Evolutionary conservation across 1,140 invertebrate genomes (phyloP), one percentile per base, ranked within the genome.

Genomic region (Procambarus virginalis): DNA sequence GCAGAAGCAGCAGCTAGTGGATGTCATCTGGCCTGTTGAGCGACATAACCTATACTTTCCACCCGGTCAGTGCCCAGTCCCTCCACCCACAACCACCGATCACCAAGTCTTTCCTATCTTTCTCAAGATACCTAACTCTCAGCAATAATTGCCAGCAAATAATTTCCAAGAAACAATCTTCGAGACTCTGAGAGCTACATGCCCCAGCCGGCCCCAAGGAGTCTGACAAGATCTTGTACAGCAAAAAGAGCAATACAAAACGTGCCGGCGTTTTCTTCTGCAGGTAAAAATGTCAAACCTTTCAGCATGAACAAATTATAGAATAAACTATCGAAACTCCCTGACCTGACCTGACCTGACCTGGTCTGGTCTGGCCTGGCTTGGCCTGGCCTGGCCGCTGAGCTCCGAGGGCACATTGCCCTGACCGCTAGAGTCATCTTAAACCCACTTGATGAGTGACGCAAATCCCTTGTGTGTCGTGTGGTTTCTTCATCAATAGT

Each of bases 81-180:
- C 64, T 73, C n/a, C 17, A n/a, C 10, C n/a, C 6, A 58, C 64
- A 68, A 20, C 48, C 77, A 77, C 75, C 75, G 48, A 77, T 12
- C 55, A 45, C 22, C 55, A 14, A 58, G 46, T 45, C 84, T n/a
- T 46, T 46, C 51, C 45, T 46, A 64, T 20, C 22, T 8, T 45
- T 22, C 75, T 17, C 77, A 81, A 78, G 76, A 80, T 64, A 79
- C 20, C 64, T 68, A 51, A 60, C 60, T 80, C n/a, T 80, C 60
- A 87, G 85, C 85, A 87, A 87, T 87, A 87, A 87, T 86, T 73
- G 58, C 70, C 75, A 84, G 80, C 80, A 83, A 83, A 84, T 70
- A 84, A 77, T 77, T 77, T 49, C 75, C 34, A 77, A 49, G 34
- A 12, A 45, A 46, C 4, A 77, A 45, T 77, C 48, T 51, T 8